Conservation (phyloP, 2,888 invertebrate genomes). For the Caenorhabditis japonica region DNA sequence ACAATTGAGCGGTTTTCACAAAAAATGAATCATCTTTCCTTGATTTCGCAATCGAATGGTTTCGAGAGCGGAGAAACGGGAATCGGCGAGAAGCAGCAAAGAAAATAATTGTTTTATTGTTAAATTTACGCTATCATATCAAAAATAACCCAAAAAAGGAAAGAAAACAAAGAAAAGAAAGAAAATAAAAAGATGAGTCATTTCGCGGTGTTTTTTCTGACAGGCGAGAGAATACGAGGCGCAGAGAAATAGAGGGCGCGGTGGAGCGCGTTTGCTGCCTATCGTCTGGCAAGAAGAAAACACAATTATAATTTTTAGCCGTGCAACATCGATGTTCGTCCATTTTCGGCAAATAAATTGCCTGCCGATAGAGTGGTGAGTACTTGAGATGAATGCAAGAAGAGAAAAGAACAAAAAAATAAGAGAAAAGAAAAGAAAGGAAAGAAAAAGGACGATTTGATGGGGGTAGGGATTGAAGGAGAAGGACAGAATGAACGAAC, state of each 20-base stretch:
- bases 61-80: background rate
- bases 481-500: too few relatives aligned
- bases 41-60: background rate
- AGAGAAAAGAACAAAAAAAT: too few relatives aligned
- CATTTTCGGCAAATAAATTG: conserved; percentile 2
- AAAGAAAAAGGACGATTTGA: conserved; percentile 32
- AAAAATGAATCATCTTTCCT: background rate
- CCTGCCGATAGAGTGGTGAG: too few relatives aligned
- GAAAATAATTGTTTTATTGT: background rate
- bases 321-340: background rate
- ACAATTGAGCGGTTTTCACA: too few relatives aligned
- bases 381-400: conserved; percentile 50
- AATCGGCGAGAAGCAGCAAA: too few relatives aligned
- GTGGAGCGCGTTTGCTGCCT: conserved; percentile 25
- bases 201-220: background rate
- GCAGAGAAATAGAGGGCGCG: background rate
- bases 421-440: too few relatives aligned
- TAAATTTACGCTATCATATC: too few relatives aligned
- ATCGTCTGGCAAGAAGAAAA: background rate
- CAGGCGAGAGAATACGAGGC: background rate
- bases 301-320: background rate
- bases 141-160: background rate
- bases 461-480: background rate
- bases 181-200: conserved; percentile 8
- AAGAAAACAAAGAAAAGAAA: too few relatives aligned